Evolutionary conservation across 2,888 invertebrate genomes (phyloP), one percentile per base, ranked within the genome.

Genomic region (Chironomus riparius): DNA sequence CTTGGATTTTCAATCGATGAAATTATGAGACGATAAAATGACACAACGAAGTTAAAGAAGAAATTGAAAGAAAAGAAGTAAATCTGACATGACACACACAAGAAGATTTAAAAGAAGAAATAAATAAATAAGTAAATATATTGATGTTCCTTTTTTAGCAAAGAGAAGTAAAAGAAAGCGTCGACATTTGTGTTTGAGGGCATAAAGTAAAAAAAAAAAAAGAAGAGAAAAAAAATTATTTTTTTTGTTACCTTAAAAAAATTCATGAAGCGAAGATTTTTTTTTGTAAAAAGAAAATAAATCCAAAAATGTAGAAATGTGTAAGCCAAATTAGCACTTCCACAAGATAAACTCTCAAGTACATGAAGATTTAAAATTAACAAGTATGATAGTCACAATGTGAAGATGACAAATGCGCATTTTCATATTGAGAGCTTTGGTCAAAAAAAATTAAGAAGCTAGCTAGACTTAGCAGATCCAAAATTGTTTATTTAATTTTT

Each of bases 1-100:
- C 84, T 92, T 78, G 94, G 94, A 0, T 94, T 94, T 85, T 91
- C 91, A 79, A 94, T 94, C 84, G 94, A 92, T 80, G 94, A 94
- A 81, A 94, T 94, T 78, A 92, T 94, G 92, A 92, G 90, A 83
- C 90, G 93, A 85, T 93, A 90, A 86, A 82, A 74, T 72, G 68
- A 56, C 56, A 73, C 62, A 62, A 71, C 48, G 15, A 5, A 15
- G 18, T 15, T 21, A 62, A 6, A 62, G 13, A 56, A 28, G 28
- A 28, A 28, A 4, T 28, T 24, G 21, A 13, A 48, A 6, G 61
- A 50, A 18, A 61, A 73, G 62, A 28, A 71, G 71, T 47, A 21
- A 22, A 18, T 21, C 50, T 24, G 50, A 47, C 71, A 18, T 47
- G 70, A 18, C 56, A 15, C 15, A 18, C 56, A 56, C 56, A 18